A percentile compares a stretch with the other conserved stretches of the same genome.
phyloP scores from a whole-genome alignment of 2,113 vertebrate species.

The Syrrhaptes paradoxus region DNA sequence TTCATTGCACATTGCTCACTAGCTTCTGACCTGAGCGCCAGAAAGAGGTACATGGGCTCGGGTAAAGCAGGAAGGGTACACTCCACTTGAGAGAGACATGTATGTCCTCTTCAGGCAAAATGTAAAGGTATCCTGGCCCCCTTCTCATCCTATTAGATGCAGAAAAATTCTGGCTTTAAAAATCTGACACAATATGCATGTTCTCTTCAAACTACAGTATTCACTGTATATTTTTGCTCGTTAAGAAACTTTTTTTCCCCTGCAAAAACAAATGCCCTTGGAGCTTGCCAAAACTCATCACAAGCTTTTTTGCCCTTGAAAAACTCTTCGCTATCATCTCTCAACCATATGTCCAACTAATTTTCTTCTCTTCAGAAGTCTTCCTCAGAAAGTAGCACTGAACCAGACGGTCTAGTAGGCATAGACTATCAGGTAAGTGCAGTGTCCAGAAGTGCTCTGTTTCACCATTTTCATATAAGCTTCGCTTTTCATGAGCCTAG shows the following conservation, averaged over 20 bases:
- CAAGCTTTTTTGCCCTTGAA: neutral
- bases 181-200: neutral
- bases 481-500: neutral
- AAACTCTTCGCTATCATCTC: neutral
- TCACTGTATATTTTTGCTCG: neutral
- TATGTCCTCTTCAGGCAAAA: neutral
- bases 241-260: neutral
- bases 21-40: neutral
- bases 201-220: neutral
- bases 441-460: neutral
- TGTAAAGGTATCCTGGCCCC: neutral
- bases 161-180: neutral
- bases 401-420: neutral
- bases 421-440: neutral
- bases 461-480: neutral
- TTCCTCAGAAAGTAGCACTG: neutral
- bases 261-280: neutral
- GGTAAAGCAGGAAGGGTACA: neutral
- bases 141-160: neutral
- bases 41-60: neutral
- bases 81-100: neutral
- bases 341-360: neutral
- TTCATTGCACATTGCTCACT: neutral
- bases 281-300: neutral
- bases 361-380: neutral